These are phyloP conservation scores for Leistus spinibarbis DNA, from an alignment of 2,888 invertebrate species.

Conservation along the genomic window DNA sequence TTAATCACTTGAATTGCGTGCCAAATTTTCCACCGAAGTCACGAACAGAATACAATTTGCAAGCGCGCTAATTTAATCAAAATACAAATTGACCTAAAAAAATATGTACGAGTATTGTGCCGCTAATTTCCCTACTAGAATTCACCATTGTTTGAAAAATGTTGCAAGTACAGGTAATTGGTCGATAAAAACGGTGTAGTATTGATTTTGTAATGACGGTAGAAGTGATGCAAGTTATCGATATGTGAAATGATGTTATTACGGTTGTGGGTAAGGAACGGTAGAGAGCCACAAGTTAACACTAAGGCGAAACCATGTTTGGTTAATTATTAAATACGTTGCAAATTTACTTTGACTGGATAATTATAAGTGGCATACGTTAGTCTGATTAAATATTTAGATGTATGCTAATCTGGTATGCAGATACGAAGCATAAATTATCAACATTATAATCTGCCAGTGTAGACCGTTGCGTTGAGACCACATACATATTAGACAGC, in stretches of 20 bases:
- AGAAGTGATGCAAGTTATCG: too few species aligned
- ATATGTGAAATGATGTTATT: too few species aligned
- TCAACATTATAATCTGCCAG: conserved; percentile 28
- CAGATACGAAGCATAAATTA: conserved; percentile 36
- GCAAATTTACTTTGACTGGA: conserved; percentile 35
- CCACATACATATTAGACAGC: conserved; percentile 7
- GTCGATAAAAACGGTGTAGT: too few species aligned
- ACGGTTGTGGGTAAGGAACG: not conserved
- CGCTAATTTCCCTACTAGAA: not conserved
- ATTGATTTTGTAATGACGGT: not conserved
- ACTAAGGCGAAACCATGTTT: not conserved
- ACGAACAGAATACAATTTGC: not conserved
- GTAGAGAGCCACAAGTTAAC: not conserved
- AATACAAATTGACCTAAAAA: not conserved
- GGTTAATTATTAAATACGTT: conserved; percentile 30
- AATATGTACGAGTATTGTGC: not conserved
- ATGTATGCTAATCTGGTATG: conserved; percentile 35
- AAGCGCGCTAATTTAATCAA: not conserved
- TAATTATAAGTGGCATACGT: conserved; percentile 37
- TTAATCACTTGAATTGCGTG: not conserved
- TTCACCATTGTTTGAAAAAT: too few species aligned
- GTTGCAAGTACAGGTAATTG: too few species aligned
- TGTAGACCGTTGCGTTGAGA: not conserved
- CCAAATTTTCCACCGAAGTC: not conserved
- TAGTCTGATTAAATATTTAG: conserved; percentile 35